Base-by-base conservation (phyloP, 1,140 invertebrate genomes). In the Ostrea edulis region DNA sequence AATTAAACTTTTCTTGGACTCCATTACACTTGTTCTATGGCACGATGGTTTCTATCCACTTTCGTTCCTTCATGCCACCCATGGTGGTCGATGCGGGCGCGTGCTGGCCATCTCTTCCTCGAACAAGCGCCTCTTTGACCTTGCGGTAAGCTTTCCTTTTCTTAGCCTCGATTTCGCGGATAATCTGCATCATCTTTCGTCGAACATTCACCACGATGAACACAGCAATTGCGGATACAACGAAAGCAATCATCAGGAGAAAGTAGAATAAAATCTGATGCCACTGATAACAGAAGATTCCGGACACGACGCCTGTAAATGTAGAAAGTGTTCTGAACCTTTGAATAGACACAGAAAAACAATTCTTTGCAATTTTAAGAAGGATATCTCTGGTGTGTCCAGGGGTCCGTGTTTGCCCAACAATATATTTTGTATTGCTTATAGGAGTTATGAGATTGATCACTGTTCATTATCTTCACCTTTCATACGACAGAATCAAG, bases 71-170 rank as follows among this genome's bases (percentile, higher is more conserved):
- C 68, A 77, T 77, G 12, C 68, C 68, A 3, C 14, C 14, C 68
- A 77, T 77, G 29, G 68, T 25, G 0, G 88, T 89, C 4, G 88
- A 84, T 25, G 88, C 88, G 8, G 88, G 88, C 14, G 88, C 84
- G 51, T 82, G 86, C 62, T 89, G 88, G 12, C 85, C 85, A 11
- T 55, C 85, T 29, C 81, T 55, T 3, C 88, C 88, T 4, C 85
- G 85, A 17, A 86, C 22, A n/a, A 89, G 82, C 54, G 88, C 88
- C 29, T 89, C 85, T 83, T 89, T 85, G 17, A 89, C 82, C 54
- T 89, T 89, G 11, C 53, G 52, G 51, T 81, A 87, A 12, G 86
- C 82, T 3, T 77, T 86, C 12, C 81, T 89, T 81, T 83, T 84
- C 68, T 89, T 89, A 20, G 82, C 55, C n/a, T 89, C 85, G 25